Evolutionary conservation across 2,113 vertebrate genomes (phyloP).

Genomic region (Anhinga rufa): DNA sequence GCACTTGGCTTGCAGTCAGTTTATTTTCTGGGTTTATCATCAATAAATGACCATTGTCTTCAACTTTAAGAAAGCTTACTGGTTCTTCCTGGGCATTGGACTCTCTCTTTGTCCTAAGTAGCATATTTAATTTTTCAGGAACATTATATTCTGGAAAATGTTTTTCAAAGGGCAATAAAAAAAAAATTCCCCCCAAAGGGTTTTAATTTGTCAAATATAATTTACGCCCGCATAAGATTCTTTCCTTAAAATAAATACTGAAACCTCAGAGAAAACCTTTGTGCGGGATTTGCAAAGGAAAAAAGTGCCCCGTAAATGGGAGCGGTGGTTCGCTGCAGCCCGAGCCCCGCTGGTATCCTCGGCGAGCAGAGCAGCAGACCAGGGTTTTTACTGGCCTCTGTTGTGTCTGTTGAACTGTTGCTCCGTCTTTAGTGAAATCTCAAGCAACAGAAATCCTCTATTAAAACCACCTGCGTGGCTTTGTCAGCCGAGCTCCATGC

Average conservation of each 20-base stretch:
- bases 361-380: slow-evolving; percentile 37
- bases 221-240: slow-evolving; percentile 68
- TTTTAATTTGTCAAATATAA: slow-evolving; percentile 70
- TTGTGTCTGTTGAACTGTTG: slow-evolving; percentile 79
- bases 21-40: neutral
- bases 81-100: neutral
- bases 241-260: slow-evolving; percentile 73
- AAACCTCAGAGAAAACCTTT: slow-evolving; percentile 61
- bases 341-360: slow-evolving; percentile 40
- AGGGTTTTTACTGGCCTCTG: slow-evolving; percentile 71
- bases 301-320: slow-evolving; percentile 15
- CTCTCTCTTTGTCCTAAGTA: neutral
- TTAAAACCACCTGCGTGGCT: slow-evolving; percentile 82
- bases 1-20: neutral
- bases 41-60: neutral
- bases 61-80: neutral
- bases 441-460: slow-evolving; percentile 71
- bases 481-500: slow-evolving; percentile 72
- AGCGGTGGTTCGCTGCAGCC: slow-evolving; percentile 32
- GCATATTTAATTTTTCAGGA: neutral
- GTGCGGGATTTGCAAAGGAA: slow-evolving; percentile 35
- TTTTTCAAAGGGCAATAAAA: slow-evolving; percentile 26
- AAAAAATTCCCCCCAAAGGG: neutral
- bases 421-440: slow-evolving; percentile 74
- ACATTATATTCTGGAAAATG: slow-evolving; percentile 32